Conservation (phyloP, 2,888 invertebrate genomes). For the Steromphala cineraria region DNA sequence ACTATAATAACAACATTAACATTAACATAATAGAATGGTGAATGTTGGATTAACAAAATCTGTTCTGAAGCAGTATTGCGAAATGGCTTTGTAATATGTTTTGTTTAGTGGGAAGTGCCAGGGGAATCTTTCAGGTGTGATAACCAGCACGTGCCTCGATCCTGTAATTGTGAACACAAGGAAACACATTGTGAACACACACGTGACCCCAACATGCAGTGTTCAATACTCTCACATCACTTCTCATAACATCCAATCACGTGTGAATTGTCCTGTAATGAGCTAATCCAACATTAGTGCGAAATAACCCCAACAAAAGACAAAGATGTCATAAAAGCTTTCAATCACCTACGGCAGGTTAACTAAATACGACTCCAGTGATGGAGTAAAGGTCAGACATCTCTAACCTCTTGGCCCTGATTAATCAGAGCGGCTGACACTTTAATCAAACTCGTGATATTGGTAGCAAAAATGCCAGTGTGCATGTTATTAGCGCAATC, state of each 20-base stretch:
- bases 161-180: too few relatives aligned
- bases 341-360: background rate
- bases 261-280: constrained; percentile 5
- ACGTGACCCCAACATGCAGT: too few relatives aligned
- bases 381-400: background rate
- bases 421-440: constrained; percentile 6
- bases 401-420: background rate
- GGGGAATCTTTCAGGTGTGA: too few relatives aligned
- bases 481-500: constrained; percentile 9
- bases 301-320: background rate
- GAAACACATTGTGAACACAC: too few relatives aligned
- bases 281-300: background rate
- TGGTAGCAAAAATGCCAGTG: background rate
- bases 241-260: background rate
- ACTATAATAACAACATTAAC: too few relatives aligned
- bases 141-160: too few relatives aligned
- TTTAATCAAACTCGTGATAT: constrained; percentile 11
- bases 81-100: too few relatives aligned
- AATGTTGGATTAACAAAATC: too few relatives aligned
- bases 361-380: background rate
- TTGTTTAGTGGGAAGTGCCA: too few relatives aligned
- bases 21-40: too few relatives aligned
- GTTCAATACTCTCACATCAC: background rate
- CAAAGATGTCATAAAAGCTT: background rate
- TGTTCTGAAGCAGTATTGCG: too few relatives aligned